These are phyloP conservation scores for Ctena decussata DNA, from an alignment of 2,888 invertebrate genomes.

Conservation along the genomic window DNA sequence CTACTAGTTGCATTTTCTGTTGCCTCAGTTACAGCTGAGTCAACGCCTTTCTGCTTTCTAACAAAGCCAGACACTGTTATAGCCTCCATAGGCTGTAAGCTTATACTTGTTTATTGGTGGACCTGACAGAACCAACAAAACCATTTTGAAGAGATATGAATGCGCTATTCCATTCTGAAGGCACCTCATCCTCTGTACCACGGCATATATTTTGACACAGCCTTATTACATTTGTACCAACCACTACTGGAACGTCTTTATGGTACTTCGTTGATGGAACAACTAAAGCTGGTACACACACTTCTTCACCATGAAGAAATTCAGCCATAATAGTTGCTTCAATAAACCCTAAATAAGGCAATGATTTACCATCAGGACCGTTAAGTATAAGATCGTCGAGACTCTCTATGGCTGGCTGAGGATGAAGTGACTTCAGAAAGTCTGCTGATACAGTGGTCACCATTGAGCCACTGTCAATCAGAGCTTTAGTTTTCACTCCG, in stretches of 20 bases:
- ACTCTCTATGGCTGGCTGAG: background rate
- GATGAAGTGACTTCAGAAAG: background rate
- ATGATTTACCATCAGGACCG: background rate
- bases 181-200: background rate
- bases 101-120: background rate
- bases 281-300: background rate
- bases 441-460: background rate
- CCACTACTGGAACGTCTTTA: background rate
- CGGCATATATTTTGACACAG: background rate
- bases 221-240: constrained; percentile 8
- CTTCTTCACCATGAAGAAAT: background rate
- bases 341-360: constrained; percentile 6
- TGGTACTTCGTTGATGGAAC: constrained; percentile 1
- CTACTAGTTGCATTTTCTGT: too few relatives aligned
- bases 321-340: background rate
- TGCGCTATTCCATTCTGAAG: background rate
- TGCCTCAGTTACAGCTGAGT: too few relatives aligned
- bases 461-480: constrained; percentile 14
- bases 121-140: background rate
- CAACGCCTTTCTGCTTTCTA: too few relatives aligned
- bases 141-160: background rate
- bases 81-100: constrained; percentile 19
- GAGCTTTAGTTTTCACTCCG: background rate
- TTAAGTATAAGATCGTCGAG: background rate
- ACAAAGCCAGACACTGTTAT: constrained; percentile 18